A percentile compares a stretch with the other conserved stretches of the same genome.
These are phyloP conservation scores for Latheticus oryzae DNA, from an alignment of 2,888 invertebrate genomes.

Conservation along the genomic window DNA sequence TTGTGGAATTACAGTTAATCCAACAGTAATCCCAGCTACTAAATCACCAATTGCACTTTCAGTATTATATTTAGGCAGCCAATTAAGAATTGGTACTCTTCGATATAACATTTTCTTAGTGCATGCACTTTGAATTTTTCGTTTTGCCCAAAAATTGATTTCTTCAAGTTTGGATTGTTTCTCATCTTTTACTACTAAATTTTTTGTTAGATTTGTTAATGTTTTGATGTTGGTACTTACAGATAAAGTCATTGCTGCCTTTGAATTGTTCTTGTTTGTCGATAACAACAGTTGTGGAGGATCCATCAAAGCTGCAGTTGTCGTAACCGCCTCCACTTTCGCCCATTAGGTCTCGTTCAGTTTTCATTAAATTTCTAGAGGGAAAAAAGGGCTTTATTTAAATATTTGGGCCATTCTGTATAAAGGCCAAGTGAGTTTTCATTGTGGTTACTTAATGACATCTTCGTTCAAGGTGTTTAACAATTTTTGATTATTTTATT, in stretches of 20 bases:
- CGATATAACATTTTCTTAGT: constrained; percentile 76
- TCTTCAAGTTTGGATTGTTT: constrained; percentile 44
- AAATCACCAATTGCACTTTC: constrained; percentile 87
- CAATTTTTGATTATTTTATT: not conserved
- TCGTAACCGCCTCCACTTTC: constrained; percentile 55
- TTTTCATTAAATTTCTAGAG: constrained; percentile 40
- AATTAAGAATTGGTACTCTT: constrained; percentile 78
- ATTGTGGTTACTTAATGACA: not conserved
- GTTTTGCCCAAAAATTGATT: constrained; percentile 62
- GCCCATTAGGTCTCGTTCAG: constrained; percentile 57
- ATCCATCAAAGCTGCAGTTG: constrained; percentile 58
- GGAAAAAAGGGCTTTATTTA: not conserved
- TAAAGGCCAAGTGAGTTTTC: constrained; percentile 3
- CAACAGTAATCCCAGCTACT: constrained; percentile 92
- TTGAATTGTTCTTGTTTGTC: constrained; percentile 58
- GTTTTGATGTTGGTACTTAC: constrained; percentile 63
- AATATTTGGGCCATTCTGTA: too few species aligned
- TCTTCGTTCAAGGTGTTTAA: constrained; percentile 1
- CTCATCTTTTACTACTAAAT: constrained; percentile 53
- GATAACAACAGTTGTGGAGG: constrained; percentile 57
- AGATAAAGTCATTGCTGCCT: constrained; percentile 73
- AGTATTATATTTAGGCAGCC: constrained; percentile 82
- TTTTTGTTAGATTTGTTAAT: not conserved
- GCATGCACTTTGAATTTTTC: constrained; percentile 67
- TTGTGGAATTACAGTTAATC: constrained; percentile 93